Evolutionary conservation across 2,797 vertebrate genomes (phyloP), one percentile per base, ranked within the genome.

Genomic region (Acipenser ruthenus): DNA sequence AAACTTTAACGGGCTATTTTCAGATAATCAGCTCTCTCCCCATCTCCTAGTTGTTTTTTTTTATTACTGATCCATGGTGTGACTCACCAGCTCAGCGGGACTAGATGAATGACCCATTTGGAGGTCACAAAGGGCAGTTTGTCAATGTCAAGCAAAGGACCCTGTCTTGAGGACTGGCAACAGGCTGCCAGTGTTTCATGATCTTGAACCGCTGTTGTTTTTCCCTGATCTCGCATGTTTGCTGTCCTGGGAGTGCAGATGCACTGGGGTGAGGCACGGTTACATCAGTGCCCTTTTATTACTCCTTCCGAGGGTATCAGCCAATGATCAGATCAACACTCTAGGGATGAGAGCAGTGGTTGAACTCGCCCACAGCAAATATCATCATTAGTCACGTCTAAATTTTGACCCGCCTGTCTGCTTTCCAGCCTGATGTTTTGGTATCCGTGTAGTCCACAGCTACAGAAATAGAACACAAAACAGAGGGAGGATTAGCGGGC

Each of bases 401-500:
- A 53, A 68, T 83, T 86, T 82, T 82, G 82, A 77, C 77, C 65
- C 69, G 80, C 79, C 75, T 82, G 77, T 78, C 82, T 78, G 75
- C 68, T 37, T 37, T 37, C 37, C 65, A 74, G 74, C 72, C 67
- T 70, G 72, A 81, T 70, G 79, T 80, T 81, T 80, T 87, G 84
- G 84, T 80, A 76, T 78, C 61, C 64, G 23, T 50, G 66, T 78
- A 86, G 78, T 81, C 87, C 84, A 85, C 75, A 72, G 73, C 49
- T 82, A 91, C 89, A 85, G 84, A 82, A 92, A 93, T 92, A 91
- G 90, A 86, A 75, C 75, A n/a, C 79, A 65, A 72, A 74, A 75
- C 69, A 64, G 65, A 73, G 75, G 75, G 72, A 71, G 70, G 65
- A 71, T 69, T 1, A 5, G 67, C 67, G 71, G 15, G 55, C 8